phyloP scores from a whole-genome alignment of 2,797 vertebrate species.

The Agapornis canus region DNA sequence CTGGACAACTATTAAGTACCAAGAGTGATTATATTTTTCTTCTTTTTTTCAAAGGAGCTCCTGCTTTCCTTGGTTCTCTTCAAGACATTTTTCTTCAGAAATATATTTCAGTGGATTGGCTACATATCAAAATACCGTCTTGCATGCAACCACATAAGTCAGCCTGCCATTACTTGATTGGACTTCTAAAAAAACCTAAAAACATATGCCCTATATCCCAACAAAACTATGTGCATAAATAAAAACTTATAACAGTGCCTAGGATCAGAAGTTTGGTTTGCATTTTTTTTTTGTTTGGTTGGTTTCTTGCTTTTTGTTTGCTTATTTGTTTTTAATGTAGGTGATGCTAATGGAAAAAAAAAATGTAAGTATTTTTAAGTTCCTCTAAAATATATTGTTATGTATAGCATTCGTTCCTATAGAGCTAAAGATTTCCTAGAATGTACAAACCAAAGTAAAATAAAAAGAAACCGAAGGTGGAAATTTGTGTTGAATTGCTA shows the following conservation, averaged over 20 bases:
- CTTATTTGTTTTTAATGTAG: background rate
- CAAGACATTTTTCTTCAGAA: slow-evolving; percentile 1
- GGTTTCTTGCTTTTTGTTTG: background rate
- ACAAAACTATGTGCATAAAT: background rate
- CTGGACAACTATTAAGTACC: background rate
- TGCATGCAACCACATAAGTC: slow-evolving; percentile 11
- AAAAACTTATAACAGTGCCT: background rate
- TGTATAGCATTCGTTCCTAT: background rate
- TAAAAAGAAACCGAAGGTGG: background rate
- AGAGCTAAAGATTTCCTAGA: background rate
- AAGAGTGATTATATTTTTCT: background rate
- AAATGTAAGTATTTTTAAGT: slow-evolving; percentile 32
- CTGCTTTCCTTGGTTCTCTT: background rate
- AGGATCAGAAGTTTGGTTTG: background rate
- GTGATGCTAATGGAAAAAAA: background rate
- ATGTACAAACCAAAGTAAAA: background rate
- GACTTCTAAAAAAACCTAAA: background rate
- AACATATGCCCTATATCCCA: slow-evolving; percentile 3
- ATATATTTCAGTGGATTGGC: background rate
- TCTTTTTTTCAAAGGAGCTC: background rate
- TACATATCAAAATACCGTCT: slow-evolving; percentile 1
- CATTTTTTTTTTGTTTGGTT: fast-evolving
- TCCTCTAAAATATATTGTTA: background rate
- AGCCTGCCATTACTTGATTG: slow-evolving; percentile 27
- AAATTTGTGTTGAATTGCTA: background rate